phyloP scores from a whole-genome alignment of 2,113 vertebrate genomes.

The Paedocypris sp. region DNA sequence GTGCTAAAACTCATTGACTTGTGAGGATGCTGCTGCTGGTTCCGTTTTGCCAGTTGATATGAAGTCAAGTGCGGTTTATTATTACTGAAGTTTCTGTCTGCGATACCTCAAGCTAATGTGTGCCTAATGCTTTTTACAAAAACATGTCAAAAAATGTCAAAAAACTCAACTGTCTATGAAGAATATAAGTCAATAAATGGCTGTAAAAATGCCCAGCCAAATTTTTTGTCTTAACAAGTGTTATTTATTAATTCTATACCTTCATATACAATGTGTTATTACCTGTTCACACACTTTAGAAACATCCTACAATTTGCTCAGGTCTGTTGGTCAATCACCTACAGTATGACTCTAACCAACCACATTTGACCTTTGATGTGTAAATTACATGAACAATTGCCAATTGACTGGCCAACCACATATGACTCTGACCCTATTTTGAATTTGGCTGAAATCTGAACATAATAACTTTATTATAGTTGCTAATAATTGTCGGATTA shows the following conservation, averaged over 20 bases:
- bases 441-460: too few species aligned
- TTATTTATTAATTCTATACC: not conserved
- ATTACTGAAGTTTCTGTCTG: conserved; percentile 25
- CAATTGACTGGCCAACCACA: too few species aligned
- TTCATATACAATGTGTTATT: too few species aligned
- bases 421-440: too few species aligned
- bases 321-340: too few species aligned
- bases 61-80: conserved; percentile 34
- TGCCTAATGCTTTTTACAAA: conserved; percentile 15
- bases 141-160: conserved; percentile 14
- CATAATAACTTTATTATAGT: too few species aligned
- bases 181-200: conserved; percentile 26
- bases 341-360: too few species aligned
- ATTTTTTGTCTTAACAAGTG: not conserved
- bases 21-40: conserved; percentile 42
- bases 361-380: too few species aligned
- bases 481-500: too few species aligned
- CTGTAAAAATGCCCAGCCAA: conserved; percentile 8
- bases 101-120: conserved; percentile 36
- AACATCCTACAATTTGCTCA: too few species aligned
- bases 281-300: too few species aligned
- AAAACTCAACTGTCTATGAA: conserved; percentile 17
- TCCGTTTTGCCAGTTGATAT: conserved; percentile 34
- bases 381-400: too few species aligned
- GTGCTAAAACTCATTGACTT: conserved; percentile 37